Evolutionary conservation across 1,140 invertebrate genomes (phyloP), one percentile per base, ranked within the genome.

Genomic region (Drosophila subobscura): DNA sequence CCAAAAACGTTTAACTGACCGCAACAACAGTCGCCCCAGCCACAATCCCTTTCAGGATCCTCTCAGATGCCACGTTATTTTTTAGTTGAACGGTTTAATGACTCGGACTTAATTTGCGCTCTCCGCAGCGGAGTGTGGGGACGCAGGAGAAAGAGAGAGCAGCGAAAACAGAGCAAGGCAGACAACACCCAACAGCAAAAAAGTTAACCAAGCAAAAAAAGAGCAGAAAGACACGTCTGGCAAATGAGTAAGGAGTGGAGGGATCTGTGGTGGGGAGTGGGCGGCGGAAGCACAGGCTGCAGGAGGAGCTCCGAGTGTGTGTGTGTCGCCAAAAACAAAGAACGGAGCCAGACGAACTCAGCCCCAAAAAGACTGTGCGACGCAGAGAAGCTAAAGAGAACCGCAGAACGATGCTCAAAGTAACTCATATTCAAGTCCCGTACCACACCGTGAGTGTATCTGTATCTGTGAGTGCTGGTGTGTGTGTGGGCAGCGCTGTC

Each of bases 31-130:
- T 3, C 3, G 3, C 33, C 7, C 0, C 33, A 8, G 3, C 4
- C 10, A 3, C 10, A 12, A 10, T 4, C 10, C 10, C 4, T 4
- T 37, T 4, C 10, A 37, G 33, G 33, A 12, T 12, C 33, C 33
- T 50, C 67, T 66, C 60, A 59, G 64, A 74, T 77, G 77, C 73
- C 79, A 77, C 60, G 41, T 70, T 72, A 54, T 57, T 85, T 57
- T 85, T 77, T 65, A 60, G 59, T 61, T 66, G 75, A 79, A 78
- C 75, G 72, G 83, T 83, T 86, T 78, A 86, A 88, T 86, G 78
- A 76, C 74, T 86, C 73, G 75, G 63, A 88, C 83, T 86, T 86
- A 86, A 86, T 86, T 86, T 86, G 83, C 75, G 75, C 75, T 63
- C 74, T 81, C 74, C 51, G 56, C 42, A 70, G 42, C 51, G 46